A percentile compares a stretch with the other conserved stretches of the same genome.
Conservation (phyloP, 2,113 vertebrate genomes). For the Panthera leo region DNA sequence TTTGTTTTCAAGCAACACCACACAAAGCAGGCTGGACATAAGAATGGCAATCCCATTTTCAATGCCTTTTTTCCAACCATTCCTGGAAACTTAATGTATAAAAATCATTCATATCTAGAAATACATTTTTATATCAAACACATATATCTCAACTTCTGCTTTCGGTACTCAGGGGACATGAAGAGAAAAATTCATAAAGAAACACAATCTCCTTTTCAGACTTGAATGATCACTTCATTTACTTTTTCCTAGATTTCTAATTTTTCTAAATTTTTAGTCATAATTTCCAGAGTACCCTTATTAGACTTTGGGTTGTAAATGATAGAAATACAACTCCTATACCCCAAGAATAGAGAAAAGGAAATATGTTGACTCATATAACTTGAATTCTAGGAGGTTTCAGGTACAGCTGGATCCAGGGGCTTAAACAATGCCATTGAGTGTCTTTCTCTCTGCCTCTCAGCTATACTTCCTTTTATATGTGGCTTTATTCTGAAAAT, state of each 20-base stretch:
- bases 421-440: not conserved
- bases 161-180: not conserved
- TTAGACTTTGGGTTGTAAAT: not conserved
- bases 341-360: not conserved
- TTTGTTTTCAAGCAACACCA: constrained; percentile 4
- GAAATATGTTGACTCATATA: not conserved
- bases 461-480: not conserved
- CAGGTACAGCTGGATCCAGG: not conserved
- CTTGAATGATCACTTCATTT: not conserved
- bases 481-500: not conserved
- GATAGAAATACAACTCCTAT: not conserved
- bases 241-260: not conserved
- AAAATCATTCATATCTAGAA: not conserved
- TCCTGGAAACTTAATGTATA: not conserved
- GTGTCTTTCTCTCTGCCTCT: not conserved
- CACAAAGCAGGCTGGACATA: not conserved
- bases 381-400: not conserved
- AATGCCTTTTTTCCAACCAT: not conserved
- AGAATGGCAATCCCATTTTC: not conserved
- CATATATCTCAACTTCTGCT: not conserved
- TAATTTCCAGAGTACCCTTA: not conserved
- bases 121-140: not conserved
- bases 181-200: not conserved
- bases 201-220: not conserved
- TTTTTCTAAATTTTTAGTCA: not conserved